A percentile compares a stretch with the other conserved stretches of the same genome.
phyloP scores from a whole-genome alignment of 1,140 invertebrate species.

The Copidosoma floridanum region DNA sequence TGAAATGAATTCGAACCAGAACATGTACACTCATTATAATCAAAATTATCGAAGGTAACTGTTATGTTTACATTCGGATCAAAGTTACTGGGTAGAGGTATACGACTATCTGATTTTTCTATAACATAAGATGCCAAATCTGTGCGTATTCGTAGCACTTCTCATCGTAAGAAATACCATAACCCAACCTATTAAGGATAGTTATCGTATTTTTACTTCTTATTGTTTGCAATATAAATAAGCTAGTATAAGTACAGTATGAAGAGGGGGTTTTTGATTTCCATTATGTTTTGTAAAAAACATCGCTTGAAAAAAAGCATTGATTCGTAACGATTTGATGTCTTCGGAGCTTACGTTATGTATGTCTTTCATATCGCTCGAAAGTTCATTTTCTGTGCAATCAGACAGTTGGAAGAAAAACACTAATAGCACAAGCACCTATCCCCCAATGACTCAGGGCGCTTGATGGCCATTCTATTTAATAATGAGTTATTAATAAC shows the following conservation, averaged over 20 bases:
- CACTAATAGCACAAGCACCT: no score
- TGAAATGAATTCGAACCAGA: no score
- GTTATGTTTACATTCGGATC: constrained; percentile 17
- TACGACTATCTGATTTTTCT: neutral
- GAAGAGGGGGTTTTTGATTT: neutral
- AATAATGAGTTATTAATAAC: no score
- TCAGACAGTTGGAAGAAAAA: constrained; percentile 3
- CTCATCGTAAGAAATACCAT: neutral
- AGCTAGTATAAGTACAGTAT: neutral
- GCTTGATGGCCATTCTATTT: no score
- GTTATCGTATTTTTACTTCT: neutral
- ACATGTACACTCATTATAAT: constrained; percentile 21
- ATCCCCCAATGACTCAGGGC: no score
- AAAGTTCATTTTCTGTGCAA: neutral
- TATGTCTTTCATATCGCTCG: neutral
- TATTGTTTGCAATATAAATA: neutral
- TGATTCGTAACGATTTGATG: neutral
- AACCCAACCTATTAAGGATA: neutral
- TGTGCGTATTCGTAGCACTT: constrained; percentile 1
- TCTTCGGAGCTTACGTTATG: neutral
- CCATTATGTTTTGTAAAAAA: neutral
- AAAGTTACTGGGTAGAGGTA: constrained; percentile 24
- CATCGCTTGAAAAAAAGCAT: neutral
- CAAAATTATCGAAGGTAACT: constrained; percentile 26
- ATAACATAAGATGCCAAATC: neutral